Percentiles rank a stretch among this genome's conserved stretches.
Evolutionary conservation across 2,888 invertebrate species (phyloP).

Genomic region (Notodromas monacha): DNA sequence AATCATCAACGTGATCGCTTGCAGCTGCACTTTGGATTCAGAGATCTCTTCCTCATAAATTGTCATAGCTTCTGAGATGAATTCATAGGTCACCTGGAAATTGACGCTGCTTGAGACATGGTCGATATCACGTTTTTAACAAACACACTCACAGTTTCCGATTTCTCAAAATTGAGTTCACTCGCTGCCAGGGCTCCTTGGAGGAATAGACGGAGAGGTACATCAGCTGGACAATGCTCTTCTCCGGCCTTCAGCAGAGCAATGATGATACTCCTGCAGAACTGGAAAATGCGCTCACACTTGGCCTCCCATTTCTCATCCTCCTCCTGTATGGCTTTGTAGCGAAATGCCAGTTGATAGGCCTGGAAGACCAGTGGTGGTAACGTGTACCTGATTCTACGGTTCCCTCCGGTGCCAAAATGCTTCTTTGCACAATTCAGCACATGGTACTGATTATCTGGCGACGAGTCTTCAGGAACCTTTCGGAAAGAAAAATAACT

Average conservation of each 20-base stretch:
- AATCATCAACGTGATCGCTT: conserved; percentile 76
- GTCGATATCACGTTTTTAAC: conserved; percentile 23
- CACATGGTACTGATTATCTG: conserved; percentile 65
- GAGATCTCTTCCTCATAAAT: conserved; percentile 94
- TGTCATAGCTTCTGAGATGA: conserved; percentile 38
- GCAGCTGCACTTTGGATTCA: conserved; percentile 79
- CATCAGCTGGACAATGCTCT: conserved; percentile 64
- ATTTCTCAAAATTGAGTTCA: conserved; percentile 66
- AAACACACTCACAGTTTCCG: conserved; percentile 86
- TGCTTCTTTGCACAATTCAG: conserved; percentile 57
- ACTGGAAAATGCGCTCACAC: conserved; percentile 88
- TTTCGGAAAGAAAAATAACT: no score
- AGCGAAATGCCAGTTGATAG: conserved; percentile 52
- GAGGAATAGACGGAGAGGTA: conserved; percentile 67
- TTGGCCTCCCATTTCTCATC: conserved; percentile 97
- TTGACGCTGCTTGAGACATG: no score
- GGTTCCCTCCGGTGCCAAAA: conserved; percentile 58
- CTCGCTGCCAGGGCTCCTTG: conserved; percentile 80
- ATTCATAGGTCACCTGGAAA: conserved; percentile 2
- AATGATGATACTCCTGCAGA: conserved; percentile 78
- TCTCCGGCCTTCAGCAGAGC: conserved; percentile 52
- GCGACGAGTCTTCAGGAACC: no score
- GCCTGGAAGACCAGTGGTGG: conserved; percentile 84
- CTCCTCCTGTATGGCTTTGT: conserved; percentile 30
- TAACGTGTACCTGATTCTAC: conserved; percentile 55